Conservation (phyloP, 2,888 invertebrate genomes). For the Philereme transversata region DNA sequence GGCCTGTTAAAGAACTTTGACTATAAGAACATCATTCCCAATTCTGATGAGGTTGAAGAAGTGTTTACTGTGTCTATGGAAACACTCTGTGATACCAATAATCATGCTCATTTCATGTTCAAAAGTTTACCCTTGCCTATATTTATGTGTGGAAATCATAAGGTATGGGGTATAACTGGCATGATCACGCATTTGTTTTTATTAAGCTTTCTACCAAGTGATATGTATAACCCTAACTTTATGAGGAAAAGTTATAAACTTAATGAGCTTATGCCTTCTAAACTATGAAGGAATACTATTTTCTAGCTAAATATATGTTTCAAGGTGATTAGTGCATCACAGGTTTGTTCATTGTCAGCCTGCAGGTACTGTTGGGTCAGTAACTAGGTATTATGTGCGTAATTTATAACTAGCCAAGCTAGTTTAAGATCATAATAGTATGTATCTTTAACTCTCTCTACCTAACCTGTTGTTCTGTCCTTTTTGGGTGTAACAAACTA, state of each 20-base stretch:
- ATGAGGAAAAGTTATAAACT: conserved; percentile 53
- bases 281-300: conserved; percentile 46
- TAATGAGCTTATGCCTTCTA: conserved; percentile 63
- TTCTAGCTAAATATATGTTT: too few species aligned
- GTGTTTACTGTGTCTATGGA: conserved; percentile 88
- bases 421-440: too few species aligned
- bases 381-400: too few species aligned
- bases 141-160: conserved; percentile 79
- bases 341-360: too few species aligned
- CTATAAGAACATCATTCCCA: conserved; percentile 81
- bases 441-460: too few species aligned
- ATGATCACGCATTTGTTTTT: conserved; percentile 88
- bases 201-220: conserved; percentile 59
- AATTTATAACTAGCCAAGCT: too few species aligned
- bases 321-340: too few species aligned
- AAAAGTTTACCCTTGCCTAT: conserved; percentile 78
- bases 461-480: too few species aligned
- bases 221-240: conserved; percentile 60
- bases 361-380: too few species aligned
- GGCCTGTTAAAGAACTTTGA: conserved; percentile 83
- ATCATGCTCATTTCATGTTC: conserved; percentile 86
- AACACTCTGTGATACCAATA: conserved; percentile 84
- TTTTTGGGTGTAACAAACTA: too few species aligned
- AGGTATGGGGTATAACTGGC: conserved; percentile 92
- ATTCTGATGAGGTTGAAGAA: conserved; percentile 89